phyloP scores from a whole-genome alignment of 2,113 vertebrate species.

The Entelurus aequoreus region DNA sequence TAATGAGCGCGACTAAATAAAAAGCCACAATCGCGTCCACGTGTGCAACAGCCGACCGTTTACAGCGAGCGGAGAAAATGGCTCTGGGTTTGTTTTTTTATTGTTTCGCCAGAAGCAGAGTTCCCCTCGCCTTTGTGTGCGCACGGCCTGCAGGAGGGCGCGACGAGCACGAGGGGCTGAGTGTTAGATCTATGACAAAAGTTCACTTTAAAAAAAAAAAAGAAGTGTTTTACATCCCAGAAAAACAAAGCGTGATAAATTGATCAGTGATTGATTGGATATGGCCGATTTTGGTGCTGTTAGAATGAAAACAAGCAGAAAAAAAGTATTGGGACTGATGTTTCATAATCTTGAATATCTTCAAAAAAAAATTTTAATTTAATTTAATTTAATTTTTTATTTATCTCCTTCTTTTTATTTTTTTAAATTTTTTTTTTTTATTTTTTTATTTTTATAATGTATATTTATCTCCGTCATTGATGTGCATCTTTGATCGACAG shows the following conservation, averaged over 20 bases:
- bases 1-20: conserved; percentile 62
- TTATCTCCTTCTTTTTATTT: no score
- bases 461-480: no score
- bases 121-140: conserved; percentile 32
- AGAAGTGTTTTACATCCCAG: not conserved
- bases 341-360: no score
- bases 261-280: no score
- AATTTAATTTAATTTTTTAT: no score
- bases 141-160: conserved; percentile 4
- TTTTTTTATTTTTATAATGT: no score
- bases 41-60: conserved; percentile 65
- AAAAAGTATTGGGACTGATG: no score
- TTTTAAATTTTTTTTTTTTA: no score
- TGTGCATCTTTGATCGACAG: no score
- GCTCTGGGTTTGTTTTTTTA: conserved; percentile 60
- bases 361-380: no score
- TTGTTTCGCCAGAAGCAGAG: conserved; percentile 62
- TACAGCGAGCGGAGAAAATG: conserved; percentile 62
- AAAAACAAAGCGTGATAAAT: not conserved
- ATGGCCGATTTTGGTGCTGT: no score
- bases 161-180: not conserved
- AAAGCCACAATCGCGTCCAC: conserved; percentile 59
- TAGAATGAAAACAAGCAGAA: no score
- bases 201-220: not conserved
- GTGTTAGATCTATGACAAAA: not conserved